These are phyloP conservation scores for Actenoides lindsayi DNA, from an alignment of 2,113 vertebrate genomes.

Conservation along the genomic window DNA sequence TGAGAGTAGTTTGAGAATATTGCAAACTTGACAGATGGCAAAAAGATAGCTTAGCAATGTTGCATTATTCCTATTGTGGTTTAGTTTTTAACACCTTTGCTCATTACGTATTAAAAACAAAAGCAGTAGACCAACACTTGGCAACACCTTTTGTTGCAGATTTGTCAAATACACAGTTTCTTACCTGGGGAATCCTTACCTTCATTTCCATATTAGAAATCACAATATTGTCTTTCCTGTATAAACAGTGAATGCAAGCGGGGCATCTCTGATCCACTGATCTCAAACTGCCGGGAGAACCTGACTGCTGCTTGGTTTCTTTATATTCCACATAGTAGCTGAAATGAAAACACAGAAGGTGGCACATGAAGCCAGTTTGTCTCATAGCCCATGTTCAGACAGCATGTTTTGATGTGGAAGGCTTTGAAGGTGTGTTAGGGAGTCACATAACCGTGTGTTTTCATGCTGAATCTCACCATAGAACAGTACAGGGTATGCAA, in stretches of 20 bases:
- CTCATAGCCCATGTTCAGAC: not conserved
- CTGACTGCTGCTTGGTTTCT: not conserved
- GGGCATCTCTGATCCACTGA: not conserved
- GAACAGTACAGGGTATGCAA: not conserved
- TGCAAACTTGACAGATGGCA: constrained; percentile 1
- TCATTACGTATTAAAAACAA: not conserved
- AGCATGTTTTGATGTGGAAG: not conserved
- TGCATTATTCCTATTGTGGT: not conserved
- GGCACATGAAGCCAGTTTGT: not conserved
- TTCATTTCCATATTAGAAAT: not conserved
- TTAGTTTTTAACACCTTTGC: not conserved
- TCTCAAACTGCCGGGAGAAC: not conserved
- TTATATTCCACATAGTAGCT: not conserved
- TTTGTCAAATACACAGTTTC: not conserved
- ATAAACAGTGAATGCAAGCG: not conserved
- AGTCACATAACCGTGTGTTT: not conserved
- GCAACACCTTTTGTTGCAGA: not conserved
- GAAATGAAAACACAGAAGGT: not conserved
- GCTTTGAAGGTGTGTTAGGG: not conserved
- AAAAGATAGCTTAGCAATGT: not conserved
- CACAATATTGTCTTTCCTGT: not conserved
- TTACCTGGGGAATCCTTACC: not conserved
- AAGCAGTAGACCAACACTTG: not conserved
- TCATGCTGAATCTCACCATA: not conserved
- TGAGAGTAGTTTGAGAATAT: not conserved